Conservation (phyloP, 1,140 invertebrate species). For the Homarus americanus region DNA sequence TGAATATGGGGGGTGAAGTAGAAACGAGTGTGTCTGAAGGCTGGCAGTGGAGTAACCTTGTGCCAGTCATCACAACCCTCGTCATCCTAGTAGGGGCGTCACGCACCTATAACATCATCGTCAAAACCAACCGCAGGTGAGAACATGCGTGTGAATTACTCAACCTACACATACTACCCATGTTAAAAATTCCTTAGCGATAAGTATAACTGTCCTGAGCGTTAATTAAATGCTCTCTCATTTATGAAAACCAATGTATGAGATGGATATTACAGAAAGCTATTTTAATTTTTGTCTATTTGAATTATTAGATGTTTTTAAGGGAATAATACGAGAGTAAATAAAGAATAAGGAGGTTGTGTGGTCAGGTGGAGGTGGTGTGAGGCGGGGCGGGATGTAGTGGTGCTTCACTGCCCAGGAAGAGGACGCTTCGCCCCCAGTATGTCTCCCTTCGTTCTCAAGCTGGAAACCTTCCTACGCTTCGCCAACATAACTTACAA, state of each 20-base stretch:
- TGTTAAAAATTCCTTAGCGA: background rate
- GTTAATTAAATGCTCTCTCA: too few species aligned
- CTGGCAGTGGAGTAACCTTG: background rate
- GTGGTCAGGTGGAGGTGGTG: slow-evolving; percentile 35
- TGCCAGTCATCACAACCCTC: background rate
- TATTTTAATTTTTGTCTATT: background rate
- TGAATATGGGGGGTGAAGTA: background rate
- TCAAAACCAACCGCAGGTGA: background rate
- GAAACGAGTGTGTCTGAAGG: background rate
- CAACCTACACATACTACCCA: too few species aligned
- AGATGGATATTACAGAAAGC: background rate
- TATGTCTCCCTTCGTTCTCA: slow-evolving; percentile 76
- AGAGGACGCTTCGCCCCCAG: slow-evolving; percentile 72
- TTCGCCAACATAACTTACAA: slow-evolving; percentile 76
- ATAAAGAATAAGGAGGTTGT: background rate
- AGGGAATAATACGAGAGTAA: background rate
- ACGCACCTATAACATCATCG: background rate
- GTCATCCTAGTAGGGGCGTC: background rate
- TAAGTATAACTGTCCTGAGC: too few species aligned
- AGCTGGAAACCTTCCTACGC: slow-evolving; percentile 76
- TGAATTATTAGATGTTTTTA: background rate
- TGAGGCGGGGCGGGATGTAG: slow-evolving; percentile 60
- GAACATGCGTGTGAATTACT: background rate
- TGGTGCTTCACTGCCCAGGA: slow-evolving; percentile 73
- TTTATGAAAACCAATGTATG: background rate